Conservation (phyloP, 2,888 invertebrate species). For the Plebejus argus region DNA sequence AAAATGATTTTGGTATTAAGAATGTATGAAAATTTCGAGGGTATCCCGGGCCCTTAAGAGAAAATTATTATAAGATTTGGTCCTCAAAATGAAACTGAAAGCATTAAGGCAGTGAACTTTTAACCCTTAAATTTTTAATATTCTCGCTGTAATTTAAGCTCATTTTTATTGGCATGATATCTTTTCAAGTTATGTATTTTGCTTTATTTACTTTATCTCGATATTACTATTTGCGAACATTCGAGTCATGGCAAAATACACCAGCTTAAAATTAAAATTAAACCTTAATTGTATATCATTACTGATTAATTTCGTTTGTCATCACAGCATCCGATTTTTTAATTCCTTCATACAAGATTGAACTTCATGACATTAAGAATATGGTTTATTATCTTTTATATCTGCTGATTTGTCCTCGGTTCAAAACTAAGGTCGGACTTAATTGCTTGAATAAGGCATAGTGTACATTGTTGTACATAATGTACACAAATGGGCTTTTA, state of each 20-base stretch:
- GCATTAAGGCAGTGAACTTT: too few species aligned
- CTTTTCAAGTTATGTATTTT: background rate
- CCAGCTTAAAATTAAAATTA: background rate
- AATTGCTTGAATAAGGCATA: conserved; percentile 11
- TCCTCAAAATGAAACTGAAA: too few species aligned
- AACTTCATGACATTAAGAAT: background rate
- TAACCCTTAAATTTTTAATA: too few species aligned
- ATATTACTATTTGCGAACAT: background rate
- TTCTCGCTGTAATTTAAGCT: background rate
- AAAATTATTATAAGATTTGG: too few species aligned
- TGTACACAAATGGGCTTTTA: conserved; percentile 18
- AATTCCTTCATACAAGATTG: background rate
- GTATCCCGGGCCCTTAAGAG: too few species aligned
- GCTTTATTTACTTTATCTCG: conserved; percentile 2
- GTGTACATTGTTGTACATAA: conserved; percentile 20
- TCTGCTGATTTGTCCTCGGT: conserved; percentile 10
- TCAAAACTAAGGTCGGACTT: conserved; percentile 20
- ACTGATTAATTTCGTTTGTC: background rate
- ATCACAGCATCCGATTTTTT: background rate
- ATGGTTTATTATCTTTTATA: conserved; percentile 11
- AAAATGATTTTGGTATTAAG: too few species aligned
- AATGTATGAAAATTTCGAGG: too few species aligned
- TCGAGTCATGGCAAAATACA: background rate
- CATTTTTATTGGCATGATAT: background rate
- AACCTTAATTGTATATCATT: background rate